A percentile compares a stretch with the other conserved stretches of the same genome.
Conservation (phyloP, 2,888 invertebrate genomes). For the Leptinotarsa juncta region DNA sequence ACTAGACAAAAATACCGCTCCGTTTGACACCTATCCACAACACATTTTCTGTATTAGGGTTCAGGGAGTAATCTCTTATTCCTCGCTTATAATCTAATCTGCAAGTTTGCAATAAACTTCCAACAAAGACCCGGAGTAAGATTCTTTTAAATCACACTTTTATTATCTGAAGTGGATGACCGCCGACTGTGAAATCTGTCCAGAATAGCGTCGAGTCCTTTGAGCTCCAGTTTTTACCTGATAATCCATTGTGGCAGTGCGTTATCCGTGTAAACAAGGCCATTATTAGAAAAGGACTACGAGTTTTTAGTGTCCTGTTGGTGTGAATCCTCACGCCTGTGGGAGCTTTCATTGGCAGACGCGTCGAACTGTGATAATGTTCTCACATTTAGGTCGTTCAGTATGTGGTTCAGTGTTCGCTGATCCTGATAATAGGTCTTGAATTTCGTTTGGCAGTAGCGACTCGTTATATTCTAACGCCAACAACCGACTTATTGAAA, state of each 20-base stretch:
- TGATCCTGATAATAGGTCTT: conserved; percentile 25
- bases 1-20: neutral
- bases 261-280: conserved; percentile 48
- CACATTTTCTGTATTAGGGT: conserved; percentile 4
- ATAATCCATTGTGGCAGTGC: conserved; percentile 47
- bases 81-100: conserved; percentile 25
- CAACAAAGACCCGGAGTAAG: conserved; percentile 14
- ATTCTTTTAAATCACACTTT: conserved; percentile 30
- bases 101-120: conserved; percentile 28
- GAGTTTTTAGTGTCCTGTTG: conserved; percentile 42
- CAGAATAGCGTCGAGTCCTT: conserved; percentile 45
- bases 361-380: conserved; percentile 50
- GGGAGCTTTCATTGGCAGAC: conserved; percentile 41
- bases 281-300: conserved; percentile 32
- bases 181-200: conserved; percentile 47
- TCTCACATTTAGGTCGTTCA: conserved; percentile 47
- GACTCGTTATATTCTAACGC: conserved; percentile 15
- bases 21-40: conserved; percentile 2
- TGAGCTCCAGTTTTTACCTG: conserved; percentile 45
- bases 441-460: conserved; percentile 24
- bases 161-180: conserved; percentile 50
- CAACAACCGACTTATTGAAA: conserved; percentile 5
- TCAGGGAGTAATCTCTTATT: conserved; percentile 13
- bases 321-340: conserved; percentile 47
- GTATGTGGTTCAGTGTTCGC: conserved; percentile 33